phyloP scores from a whole-genome alignment of 1,140 invertebrate species.

The Drosophila ercepeae region DNA sequence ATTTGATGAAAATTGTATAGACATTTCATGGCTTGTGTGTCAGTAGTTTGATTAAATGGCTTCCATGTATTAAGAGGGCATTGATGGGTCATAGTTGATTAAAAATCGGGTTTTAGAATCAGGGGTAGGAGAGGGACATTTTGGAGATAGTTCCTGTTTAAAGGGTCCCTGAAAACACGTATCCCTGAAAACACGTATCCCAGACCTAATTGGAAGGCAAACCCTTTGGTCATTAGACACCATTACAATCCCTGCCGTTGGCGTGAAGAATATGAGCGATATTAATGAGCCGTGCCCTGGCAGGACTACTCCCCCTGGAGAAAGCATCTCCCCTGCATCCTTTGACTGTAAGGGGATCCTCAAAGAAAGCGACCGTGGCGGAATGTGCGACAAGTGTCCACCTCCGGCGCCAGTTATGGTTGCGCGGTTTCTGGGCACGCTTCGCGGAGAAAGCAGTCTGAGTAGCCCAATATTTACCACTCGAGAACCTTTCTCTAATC shows the following conservation, averaged over 20 bases:
- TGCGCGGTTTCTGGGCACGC: constrained; percentile 28
- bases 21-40: constrained; percentile 70
- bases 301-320: constrained; percentile 38
- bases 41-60: constrained; percentile 68
- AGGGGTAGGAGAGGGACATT: neutral
- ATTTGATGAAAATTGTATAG: constrained; percentile 72
- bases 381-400: constrained; percentile 79
- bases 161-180: neutral
- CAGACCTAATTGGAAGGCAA: constrained; percentile 6
- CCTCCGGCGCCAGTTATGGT: constrained; percentile 66
- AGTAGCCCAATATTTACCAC: constrained; percentile 50
- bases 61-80: constrained; percentile 4
- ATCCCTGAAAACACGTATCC: neutral
- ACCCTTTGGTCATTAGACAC: constrained; percentile 53
- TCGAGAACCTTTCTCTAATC: constrained; percentile 49
- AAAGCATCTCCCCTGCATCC: constrained; percentile 4
- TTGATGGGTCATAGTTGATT: constrained; percentile 10
- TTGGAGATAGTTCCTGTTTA: neutral
- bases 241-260: constrained; percentile 18
- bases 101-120: constrained; percentile 9
- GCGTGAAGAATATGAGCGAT: constrained; percentile 71
- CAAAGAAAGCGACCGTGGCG: constrained; percentile 70
- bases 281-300: constrained; percentile 66
- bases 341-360: constrained; percentile 50
- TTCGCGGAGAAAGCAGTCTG: constrained; percentile 27